Base-by-base conservation (phyloP, 2,888 invertebrate genomes). In the Ashinkailepas kermadecensis region DNA sequence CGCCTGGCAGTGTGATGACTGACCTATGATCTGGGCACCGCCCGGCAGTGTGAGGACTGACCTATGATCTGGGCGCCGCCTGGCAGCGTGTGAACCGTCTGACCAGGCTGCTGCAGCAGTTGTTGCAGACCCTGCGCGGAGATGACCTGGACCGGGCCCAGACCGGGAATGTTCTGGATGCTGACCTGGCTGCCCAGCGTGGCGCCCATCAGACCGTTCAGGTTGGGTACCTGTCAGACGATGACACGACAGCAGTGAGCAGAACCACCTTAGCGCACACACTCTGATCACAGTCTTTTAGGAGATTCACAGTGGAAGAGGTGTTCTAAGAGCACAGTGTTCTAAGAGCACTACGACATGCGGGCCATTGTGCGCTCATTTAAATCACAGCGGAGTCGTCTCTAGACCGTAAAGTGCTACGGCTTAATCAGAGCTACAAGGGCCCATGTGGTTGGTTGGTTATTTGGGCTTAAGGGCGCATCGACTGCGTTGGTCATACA, bases 141-240 rank as follows among this genome's bases (percentile, higher is more conserved):
- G 83, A 94, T 93, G 56, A 94, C 90, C 88, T 95, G 95, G 23
- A 95, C 94, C 84, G 94, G 93, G 8, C 93, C 93, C 79, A 93
- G 86, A 3, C 95, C 95, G 83, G 93, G 92, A 84, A 94, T 90
- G 85, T 90, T 79, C 79, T 79, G 79, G 23, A 79, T 79, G 79
- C 58, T 79, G 79, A 79, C 79, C 58, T 57, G 58, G 58, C 23
- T 15, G 13, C 58, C 58, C 23, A 57, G 58, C 0, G 79, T 57
- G 23, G 79, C 58, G 15, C 25, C 25, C 79, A 79, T 79, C 57
- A 79, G 21, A 6, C 23, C 23, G 23, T 23, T 25, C 79, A 79
- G 25, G 59, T 25, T 79, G 7, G 79, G 79, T 15, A 79, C 57
- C 79, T 79, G 74, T 7, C 54, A 12, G 15, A 7, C 6, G 39